phyloP scores from a whole-genome alignment of 2,888 invertebrate species.

The Drosophila incognita region DNA sequence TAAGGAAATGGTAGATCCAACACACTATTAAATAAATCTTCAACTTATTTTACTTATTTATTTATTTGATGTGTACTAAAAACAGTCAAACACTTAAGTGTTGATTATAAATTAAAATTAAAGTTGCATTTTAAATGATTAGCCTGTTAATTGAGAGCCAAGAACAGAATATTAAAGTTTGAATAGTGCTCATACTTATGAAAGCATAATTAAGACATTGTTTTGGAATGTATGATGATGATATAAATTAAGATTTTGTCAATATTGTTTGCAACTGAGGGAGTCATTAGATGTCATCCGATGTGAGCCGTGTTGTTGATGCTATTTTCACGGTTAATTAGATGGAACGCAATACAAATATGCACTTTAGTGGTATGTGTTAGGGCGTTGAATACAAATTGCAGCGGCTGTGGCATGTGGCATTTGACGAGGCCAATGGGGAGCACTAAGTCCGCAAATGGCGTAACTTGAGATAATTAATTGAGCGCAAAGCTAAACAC shows the following conservation, averaged over 20 bases:
- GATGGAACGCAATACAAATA: slow-evolving; percentile 13
- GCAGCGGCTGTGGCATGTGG: slow-evolving; percentile 51
- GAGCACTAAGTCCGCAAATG: slow-evolving; percentile 69
- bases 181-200: neutral
- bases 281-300: neutral
- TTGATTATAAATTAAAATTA: neutral
- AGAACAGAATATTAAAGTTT: neutral
- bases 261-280: too few species aligned
- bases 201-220: too few species aligned
- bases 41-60: neutral
- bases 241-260: neutral
- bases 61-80: too few species aligned
- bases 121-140: too few species aligned
- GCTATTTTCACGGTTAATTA: slow-evolving; percentile 34
- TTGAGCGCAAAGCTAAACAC: slow-evolving; percentile 77
- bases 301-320: slow-evolving; percentile 1
- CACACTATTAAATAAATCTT: too few species aligned
- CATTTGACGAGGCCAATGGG: slow-evolving; percentile 49
- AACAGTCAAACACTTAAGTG: fast-evolving
- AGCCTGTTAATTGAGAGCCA: neutral
- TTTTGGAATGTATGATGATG: neutral
- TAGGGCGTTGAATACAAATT: slow-evolving; percentile 67
- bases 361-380: slow-evolving; percentile 46
- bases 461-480: slow-evolving; percentile 77
- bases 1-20: neutral